Evolutionary conservation across 1,140 invertebrate genomes (phyloP), one percentile per base, ranked within the genome.

Genomic region (Tenebrio molitor): DNA sequence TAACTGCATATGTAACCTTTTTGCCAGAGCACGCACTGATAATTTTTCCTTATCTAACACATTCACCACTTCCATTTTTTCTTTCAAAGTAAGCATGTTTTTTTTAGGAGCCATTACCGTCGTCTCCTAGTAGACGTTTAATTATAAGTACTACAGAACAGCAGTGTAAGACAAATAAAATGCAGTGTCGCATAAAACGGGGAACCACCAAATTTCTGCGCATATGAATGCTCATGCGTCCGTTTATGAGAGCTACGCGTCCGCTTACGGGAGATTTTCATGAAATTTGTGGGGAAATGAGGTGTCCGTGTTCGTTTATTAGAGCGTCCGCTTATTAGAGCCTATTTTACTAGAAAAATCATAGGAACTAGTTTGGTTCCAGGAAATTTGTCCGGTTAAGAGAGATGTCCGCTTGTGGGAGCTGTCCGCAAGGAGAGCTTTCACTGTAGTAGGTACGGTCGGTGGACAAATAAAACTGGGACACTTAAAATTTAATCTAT

Each of bases 21-120:
- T 29, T 29, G 25, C 25, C 25, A n/a, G n/a, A n/a, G n/a, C 70
- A 8, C 67, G 29, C 14, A 66, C 69, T 44, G 67, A 70, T 64
- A 74, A 66, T 25, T 71, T 12, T 62, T 74, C 74, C 2, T 74
- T 71, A 39, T 76, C 74, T 8, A 50, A 10, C n/a, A 69, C 39
- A 36, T 76, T 74, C 53, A 74, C 21, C 67, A 75, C 15, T 39
- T 73, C 72, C 14, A 73, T 75, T 69, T 75, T 75, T 63, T 73
- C 65, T 21, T 39, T 33, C 19, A 75, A 64, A 7, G 34, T 69
- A 69, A 75, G 29, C 25, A 75, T 16, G 41, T 39, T 75, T 69
- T 75, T 73, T 29, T 17, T 58, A 1, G 67, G 46, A 12, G 46
- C 17, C 63, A 46, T 71, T 66, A 25, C 12, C 8, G 25, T 29